phyloP scores from a whole-genome alignment of 2,888 invertebrate genomes.

The Busseola fusca region DNA sequence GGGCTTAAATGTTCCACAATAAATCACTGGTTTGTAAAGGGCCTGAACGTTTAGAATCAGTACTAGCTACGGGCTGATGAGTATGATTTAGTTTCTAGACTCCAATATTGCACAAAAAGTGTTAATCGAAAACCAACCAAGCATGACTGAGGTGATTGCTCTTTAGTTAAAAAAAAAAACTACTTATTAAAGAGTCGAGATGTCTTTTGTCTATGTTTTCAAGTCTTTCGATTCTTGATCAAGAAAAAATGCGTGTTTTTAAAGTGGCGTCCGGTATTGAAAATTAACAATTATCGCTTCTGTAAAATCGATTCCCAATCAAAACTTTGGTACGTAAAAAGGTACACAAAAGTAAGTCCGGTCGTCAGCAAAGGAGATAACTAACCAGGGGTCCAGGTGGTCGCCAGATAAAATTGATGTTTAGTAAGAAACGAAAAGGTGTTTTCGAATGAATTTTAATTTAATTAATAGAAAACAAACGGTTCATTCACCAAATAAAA shows the following conservation, averaged over 20 bases:
- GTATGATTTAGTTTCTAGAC: conserved; percentile 6
- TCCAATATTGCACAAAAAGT: conserved; percentile 25
- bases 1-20: neutral
- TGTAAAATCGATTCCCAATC: neutral
- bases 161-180: conserved; percentile 30
- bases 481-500: too few species aligned
- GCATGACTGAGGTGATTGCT: conserved; percentile 39
- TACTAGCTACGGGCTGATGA: conserved; percentile 16
- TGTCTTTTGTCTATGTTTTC: conserved; percentile 14
- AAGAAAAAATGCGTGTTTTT: neutral
- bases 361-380: too few species aligned
- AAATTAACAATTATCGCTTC: neutral
- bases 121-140: conserved; percentile 35
- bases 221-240: neutral
- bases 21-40: conserved; percentile 39
- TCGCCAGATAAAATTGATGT: too few species aligned
- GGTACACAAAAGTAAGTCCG: neutral
- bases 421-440: too few species aligned
- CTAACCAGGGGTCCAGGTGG: too few species aligned
- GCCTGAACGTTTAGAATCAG: neutral
- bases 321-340: neutral
- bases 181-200: neutral
- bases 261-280: neutral
- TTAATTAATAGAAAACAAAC: too few species aligned
- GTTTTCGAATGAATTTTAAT: too few species aligned